Base-by-base conservation (phyloP, 2,797 vertebrate species). In the Coluber constrictor region DNA sequence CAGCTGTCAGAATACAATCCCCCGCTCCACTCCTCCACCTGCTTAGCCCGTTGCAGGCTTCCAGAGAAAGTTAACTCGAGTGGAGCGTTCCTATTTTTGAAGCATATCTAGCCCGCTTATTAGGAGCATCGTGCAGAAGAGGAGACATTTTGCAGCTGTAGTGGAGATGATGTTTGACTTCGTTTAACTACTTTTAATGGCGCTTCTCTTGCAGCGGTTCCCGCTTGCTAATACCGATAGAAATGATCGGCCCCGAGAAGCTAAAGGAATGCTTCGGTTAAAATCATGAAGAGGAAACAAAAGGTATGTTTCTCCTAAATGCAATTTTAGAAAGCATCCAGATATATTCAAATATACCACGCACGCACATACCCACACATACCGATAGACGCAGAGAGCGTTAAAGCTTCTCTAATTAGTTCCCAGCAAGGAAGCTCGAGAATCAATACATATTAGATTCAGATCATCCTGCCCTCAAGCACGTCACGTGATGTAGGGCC, bases 151-250 rank as follows among this genome's bases (percentile, higher is more conserved):
- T 63, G 37, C 93, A 90, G 59, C 63, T 90, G 90, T 93, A 95
- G 12, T 60, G 93, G 94, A 96, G 94, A 93, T 96, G 95, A 92
- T 87, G 70, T 96, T 96, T 96, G 94, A 97, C 96, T 94, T 92
- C 94, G 94, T 96, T 97, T 97, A 96, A 97, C 96, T 94, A 94
- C 60, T 96, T 96, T 95, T 93, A 96, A 11, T 95, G 96, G 95
- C 96, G 97, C 96, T 97, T 97, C 95, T 95, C 96, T 87, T 86
- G 96, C 95, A 95, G 87, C 93, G 92, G 91, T 94, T 95, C 95
- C 95, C 93, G 79, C 88, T 92, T 66, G 92, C 92, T 8, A 32
- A 37, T 66, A 94, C 59, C 7, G 95, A 96, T 79, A 93, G 93
- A 94, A 92, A 94, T 66, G 83, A 96, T 95, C 96, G 94, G 94